Evolutionary conservation across 2,113 vertebrate genomes (phyloP).

Genomic region (Spermophilus dauricus): DNA sequence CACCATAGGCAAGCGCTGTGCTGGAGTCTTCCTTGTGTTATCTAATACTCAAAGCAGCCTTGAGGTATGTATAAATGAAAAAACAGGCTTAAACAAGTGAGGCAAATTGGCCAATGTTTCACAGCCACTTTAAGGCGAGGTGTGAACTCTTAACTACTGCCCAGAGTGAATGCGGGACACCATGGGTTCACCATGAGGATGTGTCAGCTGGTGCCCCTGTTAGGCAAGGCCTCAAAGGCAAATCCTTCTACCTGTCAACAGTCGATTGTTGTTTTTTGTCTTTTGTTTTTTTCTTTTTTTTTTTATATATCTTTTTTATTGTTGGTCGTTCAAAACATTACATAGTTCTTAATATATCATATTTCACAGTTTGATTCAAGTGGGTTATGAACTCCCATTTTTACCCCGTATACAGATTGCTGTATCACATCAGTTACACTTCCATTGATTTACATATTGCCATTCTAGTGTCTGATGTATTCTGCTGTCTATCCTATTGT

Average conservation of each 20-base stretch:
- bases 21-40: neutral
- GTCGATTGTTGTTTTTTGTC: no score
- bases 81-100: neutral
- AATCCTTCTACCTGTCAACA: neutral
- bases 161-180: neutral
- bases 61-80: neutral
- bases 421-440: no score
- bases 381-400: no score
- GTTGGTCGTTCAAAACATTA: no score
- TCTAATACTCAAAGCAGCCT: neutral
- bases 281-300: neutral
- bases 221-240: neutral
- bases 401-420: no score
- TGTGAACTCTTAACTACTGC: neutral
- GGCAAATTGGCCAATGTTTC: neutral
- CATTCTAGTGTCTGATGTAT: no score
- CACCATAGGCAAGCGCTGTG: neutral
- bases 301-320: no score
- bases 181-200: neutral
- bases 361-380: no score
- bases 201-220: neutral
- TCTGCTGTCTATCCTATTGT: no score
- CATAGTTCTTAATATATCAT: no score
- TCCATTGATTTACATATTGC: no score
- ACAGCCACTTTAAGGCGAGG: neutral